Base-by-base conservation (phyloP, 2,113 vertebrate species). In the Petromus typicus region DNA sequence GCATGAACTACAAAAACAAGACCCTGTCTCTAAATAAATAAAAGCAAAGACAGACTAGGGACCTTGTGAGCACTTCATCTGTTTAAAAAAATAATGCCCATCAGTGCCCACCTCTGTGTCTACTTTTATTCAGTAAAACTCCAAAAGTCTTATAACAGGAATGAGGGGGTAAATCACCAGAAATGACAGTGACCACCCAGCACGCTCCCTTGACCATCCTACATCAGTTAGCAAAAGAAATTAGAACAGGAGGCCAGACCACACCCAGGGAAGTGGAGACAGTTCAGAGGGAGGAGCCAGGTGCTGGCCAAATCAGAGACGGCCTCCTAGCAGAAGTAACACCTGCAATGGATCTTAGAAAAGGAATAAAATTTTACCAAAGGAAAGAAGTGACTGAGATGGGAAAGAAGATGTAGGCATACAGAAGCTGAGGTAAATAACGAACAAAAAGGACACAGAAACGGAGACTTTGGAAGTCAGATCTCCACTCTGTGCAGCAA, bases 31-130 rank as follows among this genome's bases (percentile, higher is more conserved):
- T n/a, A n/a, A n/a, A n/a, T n/a, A n/a, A n/a, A 97, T 43, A 96
- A 95, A 96, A 96, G 94, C 83, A 96, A 90, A 95, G 89, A 37
- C n/a, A 93, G 84, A 75, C 51, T 48, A 37, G 30, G n/a, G 57
- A 14, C 7, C 73, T 45, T 32, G n/a, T 32, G 71, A 94, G 40
- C 17, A 11, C 9, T 45, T 85, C 63, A 5, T 69, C n/a, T 67
- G 64, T 59, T 37, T 27, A 37, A 30, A 43, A 30, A 73, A 3
- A 48, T 64, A 69, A 86, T 54, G 56, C 23, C 73, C 25, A 76
- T 23, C 25, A 45, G 32, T 14, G 54, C 45, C 40, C 18, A 17
- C 22, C 37, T 54, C n/a, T 3, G 34, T 1, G 20, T 34, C 81
- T 22, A 69, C n/a, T 57, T 57, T 17, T 23, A 23, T 14, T 13